Evolutionary conservation across 2,113 vertebrate species (phyloP), one percentile per base, ranked within the genome.

Genomic region (Cyanoderma ruficeps): DNA sequence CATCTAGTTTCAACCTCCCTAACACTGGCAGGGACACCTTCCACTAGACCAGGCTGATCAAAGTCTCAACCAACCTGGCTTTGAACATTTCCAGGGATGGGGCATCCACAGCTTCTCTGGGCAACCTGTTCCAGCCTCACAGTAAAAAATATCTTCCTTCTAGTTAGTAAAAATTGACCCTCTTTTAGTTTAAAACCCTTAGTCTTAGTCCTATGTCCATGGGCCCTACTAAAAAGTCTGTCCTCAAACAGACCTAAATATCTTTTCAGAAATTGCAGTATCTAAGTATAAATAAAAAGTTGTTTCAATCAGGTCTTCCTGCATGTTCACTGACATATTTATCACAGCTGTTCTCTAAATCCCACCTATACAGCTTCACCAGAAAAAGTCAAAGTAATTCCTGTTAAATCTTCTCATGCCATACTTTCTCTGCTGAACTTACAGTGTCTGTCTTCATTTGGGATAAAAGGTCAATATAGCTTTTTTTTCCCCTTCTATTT

Each of bases 391-490:
- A 53, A 96, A 92, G 70, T 49, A 63, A 92, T 60, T 93, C 83
- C 89, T 81, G 83, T 79, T 95, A 84, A 91, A 90, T 52, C 87
- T 71, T 79, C 37, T 53, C 42, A 84, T 63, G 87, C 44, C 52
- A 60, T 33, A 91, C 71, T 85, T 95, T 89, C 63, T 69, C 55
- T 35, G 61, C 68, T 90, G 94, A 91, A 94, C 74, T 95, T 86
- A 91, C 39, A 83, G 59, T 64, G 64, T 52, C 27, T 67, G 68
- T 69, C 89, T 92, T 93, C 77, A 90, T 87, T 41, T 84, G 71
- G 94, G 67, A 97, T 89, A 95, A 94, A 97, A 98, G 96, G 95
- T 95, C 90, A 97, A 93, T 71, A 85, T 55, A 75, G 57, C 10
- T 83, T 94, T 87, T 93, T 23, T 71, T 44, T 44, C 9, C 2